A percentile compares a stretch with the other conserved stretches of the same genome.
Conservation (phyloP, 2,113 vertebrate species). For the Oenanthe oenanthe region DNA sequence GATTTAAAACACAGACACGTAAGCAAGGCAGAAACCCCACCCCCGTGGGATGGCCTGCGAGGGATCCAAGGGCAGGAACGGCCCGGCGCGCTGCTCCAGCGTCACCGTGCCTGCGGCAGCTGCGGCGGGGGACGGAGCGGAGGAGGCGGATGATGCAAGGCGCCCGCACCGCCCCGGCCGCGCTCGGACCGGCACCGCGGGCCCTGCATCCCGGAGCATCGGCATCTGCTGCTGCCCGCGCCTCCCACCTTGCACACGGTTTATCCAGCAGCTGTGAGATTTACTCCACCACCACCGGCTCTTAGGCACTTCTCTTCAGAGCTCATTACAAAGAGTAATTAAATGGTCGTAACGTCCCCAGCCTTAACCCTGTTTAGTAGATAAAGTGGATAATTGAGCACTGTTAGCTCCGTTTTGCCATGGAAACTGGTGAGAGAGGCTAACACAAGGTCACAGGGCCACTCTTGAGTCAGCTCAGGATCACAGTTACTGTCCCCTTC, state of each 20-base stretch:
- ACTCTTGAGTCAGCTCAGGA: neutral
- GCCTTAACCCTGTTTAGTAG: slow-evolving; percentile 38
- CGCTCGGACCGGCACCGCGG: neutral
- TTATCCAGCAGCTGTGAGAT: neutral
- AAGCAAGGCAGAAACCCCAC: slow-evolving; percentile 40
- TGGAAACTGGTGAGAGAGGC: slow-evolving; percentile 1
- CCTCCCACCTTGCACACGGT: neutral
- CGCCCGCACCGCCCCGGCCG: neutral
- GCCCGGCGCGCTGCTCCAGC: slow-evolving; percentile 15
- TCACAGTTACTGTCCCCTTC: neutral
- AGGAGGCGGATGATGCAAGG: slow-evolving; percentile 39
- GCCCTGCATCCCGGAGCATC: neutral
- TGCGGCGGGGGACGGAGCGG: neutral
- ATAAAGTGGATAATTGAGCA: slow-evolving; percentile 48
- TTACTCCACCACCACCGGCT: neutral
- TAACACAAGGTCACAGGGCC: neutral
- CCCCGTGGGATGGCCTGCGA: neutral
- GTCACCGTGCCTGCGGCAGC: neutral
- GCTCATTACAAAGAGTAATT: slow-evolving; percentile 51
- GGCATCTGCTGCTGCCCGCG: neutral
- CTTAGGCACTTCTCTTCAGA: slow-evolving; percentile 7
- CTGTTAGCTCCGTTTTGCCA: slow-evolving; percentile 20
- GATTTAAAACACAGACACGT: neutral
- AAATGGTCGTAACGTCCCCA: neutral
- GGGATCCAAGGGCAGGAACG: neutral